Evolutionary conservation across 2,888 invertebrate genomes (phyloP), one percentile per base, ranked within the genome.

Genomic region (Drosophila tripunctata): DNA sequence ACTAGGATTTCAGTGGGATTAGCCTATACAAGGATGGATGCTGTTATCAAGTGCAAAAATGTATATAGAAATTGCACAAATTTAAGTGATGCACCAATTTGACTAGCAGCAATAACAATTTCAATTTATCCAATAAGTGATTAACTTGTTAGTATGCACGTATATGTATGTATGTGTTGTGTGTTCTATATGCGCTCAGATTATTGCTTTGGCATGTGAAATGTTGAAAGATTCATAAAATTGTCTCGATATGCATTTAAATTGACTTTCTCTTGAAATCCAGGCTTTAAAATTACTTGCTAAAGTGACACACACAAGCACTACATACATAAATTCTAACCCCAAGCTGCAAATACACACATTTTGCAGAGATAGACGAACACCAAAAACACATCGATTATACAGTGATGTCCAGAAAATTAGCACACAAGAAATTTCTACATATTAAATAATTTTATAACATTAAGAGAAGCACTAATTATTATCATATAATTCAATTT

Each of bases 71-170:
- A 38, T 7, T 17, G 36, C 36, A 27, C 30, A n/a, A 30, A 22
- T 12, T 38, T 24, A 48, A 78, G 57, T 63, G 48, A 47, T 63
- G 47, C 27, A 45, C 38, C 60, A 48, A 71, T 70, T 75, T 69
- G 58, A 64, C 70, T 36, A 24, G 41, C 19, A 40, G 71, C 71
- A 56, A 75, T 63, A 63, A 64, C 48, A 60, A 60, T 69, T 71
- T 71, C 45, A 68, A 57, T 68, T 71, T 71, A 45, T 19, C 52
- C 35, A 19, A 73, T 61, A 73, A 48, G 68, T 68, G 44, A 71
- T 74, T 68, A 71, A 57, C 62, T 54, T 71, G 57, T 31, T 40
- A 47, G 38, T 40, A 17, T 22, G 8, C 17, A 38, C n/a, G 35
- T 19, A 19, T 19, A 51, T 19, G 14, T 2, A 10, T 19, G 8